Evolutionary conservation across 2,888 invertebrate species (phyloP).

Genomic region (Melinaea marsaeus): DNA sequence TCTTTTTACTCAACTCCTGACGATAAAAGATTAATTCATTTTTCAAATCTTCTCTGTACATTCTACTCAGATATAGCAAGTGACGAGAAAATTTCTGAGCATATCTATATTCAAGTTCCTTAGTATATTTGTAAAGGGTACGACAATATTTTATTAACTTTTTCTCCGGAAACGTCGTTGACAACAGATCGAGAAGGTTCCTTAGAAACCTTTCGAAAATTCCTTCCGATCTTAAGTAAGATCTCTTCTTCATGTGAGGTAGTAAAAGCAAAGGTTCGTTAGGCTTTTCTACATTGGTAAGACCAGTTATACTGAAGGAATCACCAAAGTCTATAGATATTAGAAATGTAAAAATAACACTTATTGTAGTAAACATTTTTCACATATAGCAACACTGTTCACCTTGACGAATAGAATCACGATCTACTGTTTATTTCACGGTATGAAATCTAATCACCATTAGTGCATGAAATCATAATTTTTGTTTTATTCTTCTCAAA

Average conservation of each 20-base stretch:
- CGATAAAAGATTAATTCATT: slow-evolving; percentile 38
- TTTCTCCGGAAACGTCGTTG: slow-evolving; percentile 38
- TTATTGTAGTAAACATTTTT: slow-evolving; percentile 14
- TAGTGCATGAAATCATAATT: slow-evolving; percentile 15
- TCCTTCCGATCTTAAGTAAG: slow-evolving; percentile 31
- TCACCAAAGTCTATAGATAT: slow-evolving; percentile 8
- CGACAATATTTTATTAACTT: slow-evolving; percentile 42
- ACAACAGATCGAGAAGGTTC: slow-evolving; percentile 42
- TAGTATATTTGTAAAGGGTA: slow-evolving; percentile 39
- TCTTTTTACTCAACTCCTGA: slow-evolving; percentile 34
- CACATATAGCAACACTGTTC: not conserved
- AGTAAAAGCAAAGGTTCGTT: slow-evolving; percentile 18
- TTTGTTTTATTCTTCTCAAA: too few relatives aligned
- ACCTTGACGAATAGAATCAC: not conserved
- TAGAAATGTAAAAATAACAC: slow-evolving; percentile 7
- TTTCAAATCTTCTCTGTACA: slow-evolving; percentile 40
- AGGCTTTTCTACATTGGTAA: slow-evolving; percentile 19
- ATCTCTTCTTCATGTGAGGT: slow-evolving; percentile 20
- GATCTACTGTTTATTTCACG: slow-evolving; percentile 25
- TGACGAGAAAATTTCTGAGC: slow-evolving; percentile 41
- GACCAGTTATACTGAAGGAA: slow-evolving; percentile 20
- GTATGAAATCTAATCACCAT: slow-evolving; percentile 28
- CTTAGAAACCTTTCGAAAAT: slow-evolving; percentile 53
- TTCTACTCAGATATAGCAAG: slow-evolving; percentile 39
- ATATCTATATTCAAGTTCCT: slow-evolving; percentile 35